phyloP scores from a whole-genome alignment of 1,140 invertebrate species.

The Stratiolaelaps scimitus region DNA sequence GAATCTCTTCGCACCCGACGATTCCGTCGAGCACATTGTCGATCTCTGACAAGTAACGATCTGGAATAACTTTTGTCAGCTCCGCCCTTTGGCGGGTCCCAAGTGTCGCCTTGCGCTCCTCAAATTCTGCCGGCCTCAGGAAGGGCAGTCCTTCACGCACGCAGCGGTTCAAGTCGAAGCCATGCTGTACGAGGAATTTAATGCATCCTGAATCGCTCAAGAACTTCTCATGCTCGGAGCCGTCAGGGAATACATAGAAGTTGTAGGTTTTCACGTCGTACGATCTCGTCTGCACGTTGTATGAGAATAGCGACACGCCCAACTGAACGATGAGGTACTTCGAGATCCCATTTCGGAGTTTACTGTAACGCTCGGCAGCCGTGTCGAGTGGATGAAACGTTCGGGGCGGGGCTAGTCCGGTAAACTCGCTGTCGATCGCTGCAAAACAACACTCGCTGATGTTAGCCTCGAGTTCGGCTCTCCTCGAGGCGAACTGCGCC shows the following conservation, averaged over 20 bases:
- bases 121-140: neutral
- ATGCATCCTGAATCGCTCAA: neutral
- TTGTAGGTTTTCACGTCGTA: slow-evolving; percentile 17
- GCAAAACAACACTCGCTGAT: neutral
- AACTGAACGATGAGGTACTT: slow-evolving; percentile 13
- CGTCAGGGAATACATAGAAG: neutral
- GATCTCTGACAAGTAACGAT: neutral
- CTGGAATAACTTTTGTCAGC: neutral
- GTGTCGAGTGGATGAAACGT: slow-evolving; percentile 12
- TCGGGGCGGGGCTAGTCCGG: slow-evolving; percentile 2
- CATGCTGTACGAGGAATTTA: slow-evolving; percentile 7
- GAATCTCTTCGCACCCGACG: neutral
- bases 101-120: neutral
- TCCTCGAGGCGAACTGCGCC: neutral
- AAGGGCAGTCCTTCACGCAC: slow-evolving; percentile 4
- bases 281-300: neutral
- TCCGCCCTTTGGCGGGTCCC: neutral
- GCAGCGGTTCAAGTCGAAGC: slow-evolving; percentile 21
- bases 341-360: slow-evolving; percentile 1
- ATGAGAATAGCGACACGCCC: neutral
- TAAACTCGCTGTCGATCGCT: slow-evolving; percentile 21
- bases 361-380: neutral
- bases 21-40: neutral
- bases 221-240: neutral
- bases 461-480: neutral